A percentile compares a stretch with the other conserved stretches of the same genome.
Conservation (phyloP, 2,888 invertebrate species). For the Euphydryas editha region DNA sequence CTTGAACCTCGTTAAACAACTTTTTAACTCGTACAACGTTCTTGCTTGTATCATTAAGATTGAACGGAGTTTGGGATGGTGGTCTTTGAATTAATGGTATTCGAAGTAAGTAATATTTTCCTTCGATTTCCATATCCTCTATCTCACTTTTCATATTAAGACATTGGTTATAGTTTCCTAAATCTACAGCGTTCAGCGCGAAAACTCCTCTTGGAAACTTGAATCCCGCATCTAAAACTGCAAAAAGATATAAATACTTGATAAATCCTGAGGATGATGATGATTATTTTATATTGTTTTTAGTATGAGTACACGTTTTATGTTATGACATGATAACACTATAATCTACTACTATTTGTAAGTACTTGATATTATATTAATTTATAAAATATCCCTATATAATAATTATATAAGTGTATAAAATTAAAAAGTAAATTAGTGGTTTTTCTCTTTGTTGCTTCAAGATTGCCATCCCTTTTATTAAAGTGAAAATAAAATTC, state of each 20-base stretch:
- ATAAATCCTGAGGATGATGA: too few relatives aligned
- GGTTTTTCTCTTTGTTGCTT: too few relatives aligned
- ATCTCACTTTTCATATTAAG: constrained; percentile 47
- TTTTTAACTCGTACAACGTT: constrained; percentile 20
- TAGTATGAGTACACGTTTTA: too few relatives aligned
- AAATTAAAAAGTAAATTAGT: too few relatives aligned
- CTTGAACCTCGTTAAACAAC: not conserved
- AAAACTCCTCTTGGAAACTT: constrained; percentile 53
- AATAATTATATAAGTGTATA: too few relatives aligned
- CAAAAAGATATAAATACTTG: constrained; percentile 18
- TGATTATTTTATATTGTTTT: too few relatives aligned
- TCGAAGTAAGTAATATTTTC: constrained; percentile 59
- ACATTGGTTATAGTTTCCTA: constrained; percentile 59
- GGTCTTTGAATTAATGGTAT: constrained; percentile 48
- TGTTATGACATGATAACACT: too few relatives aligned
- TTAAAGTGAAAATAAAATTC: too few relatives aligned
- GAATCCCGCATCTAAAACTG: constrained; percentile 54
- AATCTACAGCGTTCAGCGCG: constrained; percentile 47
- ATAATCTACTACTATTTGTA: too few relatives aligned
- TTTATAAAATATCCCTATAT: too few relatives aligned
- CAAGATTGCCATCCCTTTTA: too few relatives aligned
- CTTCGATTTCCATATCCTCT: constrained; percentile 47
- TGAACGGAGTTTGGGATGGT: constrained; percentile 29
- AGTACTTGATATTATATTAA: too few relatives aligned
- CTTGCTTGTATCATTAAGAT: constrained; percentile 10